Percentiles rank a stretch among this genome's conserved stretches.
Evolutionary conservation across 1,140 invertebrate genomes (phyloP).

Genomic region (Trachelipus rathkii): DNA sequence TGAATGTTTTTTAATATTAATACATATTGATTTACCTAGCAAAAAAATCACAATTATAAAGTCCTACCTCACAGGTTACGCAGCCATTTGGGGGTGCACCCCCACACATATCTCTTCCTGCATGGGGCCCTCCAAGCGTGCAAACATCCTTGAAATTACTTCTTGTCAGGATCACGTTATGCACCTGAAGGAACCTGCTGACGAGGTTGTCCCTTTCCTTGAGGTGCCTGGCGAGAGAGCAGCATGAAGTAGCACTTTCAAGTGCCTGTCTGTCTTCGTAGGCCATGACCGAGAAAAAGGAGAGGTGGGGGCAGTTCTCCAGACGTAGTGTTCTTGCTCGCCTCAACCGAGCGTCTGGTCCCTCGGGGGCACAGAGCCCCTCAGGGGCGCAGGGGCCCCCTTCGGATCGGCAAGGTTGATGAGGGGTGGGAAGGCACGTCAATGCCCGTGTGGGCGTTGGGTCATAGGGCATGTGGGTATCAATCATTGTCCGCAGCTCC

Average conservation of each 20-base stretch:
- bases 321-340: background rate
- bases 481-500: constrained; percentile 5
- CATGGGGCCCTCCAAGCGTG: background rate
- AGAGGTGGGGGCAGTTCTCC: constrained; percentile 4
- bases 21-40: background rate
- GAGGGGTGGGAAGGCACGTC: constrained; percentile 3
- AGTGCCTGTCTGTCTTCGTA: background rate
- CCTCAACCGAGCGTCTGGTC: constrained; percentile 6
- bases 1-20: background rate
- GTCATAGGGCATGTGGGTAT: background rate
- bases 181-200: background rate
- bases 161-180: background rate
- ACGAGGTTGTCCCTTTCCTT: background rate
- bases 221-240: background rate
- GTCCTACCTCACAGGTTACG: background rate
- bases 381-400: background rate
- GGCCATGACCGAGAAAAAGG: background rate
- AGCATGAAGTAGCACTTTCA: background rate
- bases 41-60: too few species aligned
- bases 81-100: background rate
- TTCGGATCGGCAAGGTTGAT: background rate
- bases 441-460: background rate
- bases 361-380: constrained; percentile 2
- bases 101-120: background rate
- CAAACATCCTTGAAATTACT: background rate